phyloP scores from a whole-genome alignment of 2,888 invertebrate species.

The Polyommatus iphigenia region DNA sequence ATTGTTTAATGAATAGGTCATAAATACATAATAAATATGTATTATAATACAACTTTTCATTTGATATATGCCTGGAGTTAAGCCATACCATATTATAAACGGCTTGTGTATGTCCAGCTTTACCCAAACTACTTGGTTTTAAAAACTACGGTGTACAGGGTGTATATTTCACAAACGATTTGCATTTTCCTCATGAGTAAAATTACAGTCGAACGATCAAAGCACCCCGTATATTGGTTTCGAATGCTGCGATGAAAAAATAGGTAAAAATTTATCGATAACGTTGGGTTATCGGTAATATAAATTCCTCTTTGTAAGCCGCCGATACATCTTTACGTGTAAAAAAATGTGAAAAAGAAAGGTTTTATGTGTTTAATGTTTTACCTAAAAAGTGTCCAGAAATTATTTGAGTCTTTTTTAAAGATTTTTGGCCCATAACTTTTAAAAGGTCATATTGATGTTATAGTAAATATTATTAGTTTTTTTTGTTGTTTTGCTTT shows the following conservation, averaged over 20 bases:
- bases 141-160: neutral
- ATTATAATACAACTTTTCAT: too few relatives aligned
- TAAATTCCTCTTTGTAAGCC: slow-evolving; percentile 17
- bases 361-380: neutral
- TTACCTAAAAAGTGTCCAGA: neutral
- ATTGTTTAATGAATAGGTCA: too few relatives aligned
- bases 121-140: neutral
- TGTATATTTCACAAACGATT: slow-evolving; percentile 4
- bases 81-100: too few relatives aligned
- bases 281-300: slow-evolving; percentile 3
- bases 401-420: too few relatives aligned
- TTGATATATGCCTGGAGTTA: too few relatives aligned
- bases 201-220: slow-evolving; percentile 17
- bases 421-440: too few relatives aligned
- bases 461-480: too few relatives aligned
- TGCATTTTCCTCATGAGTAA: slow-evolving; percentile 22
- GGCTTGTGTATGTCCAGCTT: too few relatives aligned
- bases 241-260: slow-evolving; percentile 8
- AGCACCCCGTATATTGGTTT: slow-evolving; percentile 7
- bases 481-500: too few relatives aligned
- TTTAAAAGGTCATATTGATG: too few relatives aligned
- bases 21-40: too few relatives aligned
- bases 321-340: neutral
- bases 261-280: slow-evolving; percentile 14
- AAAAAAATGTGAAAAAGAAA: neutral